Evolutionary conservation across 2,113 vertebrate species (phyloP), one percentile per base, ranked within the genome.

Genomic region (Aphelocoma coerulescens): DNA sequence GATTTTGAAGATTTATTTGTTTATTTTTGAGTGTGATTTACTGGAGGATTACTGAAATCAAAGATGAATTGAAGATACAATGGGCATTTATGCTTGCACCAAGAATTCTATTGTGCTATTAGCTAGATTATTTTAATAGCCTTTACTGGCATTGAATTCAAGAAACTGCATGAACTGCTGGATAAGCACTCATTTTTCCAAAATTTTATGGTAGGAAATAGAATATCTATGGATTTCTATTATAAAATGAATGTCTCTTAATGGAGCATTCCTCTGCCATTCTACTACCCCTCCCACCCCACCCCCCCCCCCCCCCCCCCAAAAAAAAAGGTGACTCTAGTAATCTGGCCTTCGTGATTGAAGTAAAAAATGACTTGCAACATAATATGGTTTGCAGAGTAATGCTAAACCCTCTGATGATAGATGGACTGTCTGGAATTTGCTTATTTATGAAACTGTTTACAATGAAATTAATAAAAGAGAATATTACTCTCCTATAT

Each of bases 61-160:
- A 77, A 74, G 85, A 88, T 3, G 49, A 90, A 92, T 87, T 84
- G 83, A 92, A 90, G 74, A 86, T 91, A 83, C 89, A 96, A 92
- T 86, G 48, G 84, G 43, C 54, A 75, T 94, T 95, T 96, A 95
- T 92, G 67, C 55, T 83, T 96, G 79, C 74, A 88, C 62, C 73
- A 91, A 89, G 81, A 93, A 95, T 80, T 88, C 52, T 87, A 79
- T 89, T 96, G 68, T 96, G 74, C 79, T 89, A 55, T 96, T 94
- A 95, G 63, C 61, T 95, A 95, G 87, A 81, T 97, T 95, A 89
- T 83, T 91, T 95, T 95, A 94, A 82, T 97, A 96, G 76, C 66
- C 48, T 93, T 95, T 96, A 71, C 48, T 68, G 88, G 69, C 81
- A 91, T 92, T 94, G 91, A 96, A 96, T 96, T 94, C 58, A 95